Percentiles rank a stretch among this genome's conserved stretches.
Evolutionary conservation across 2,888 invertebrate species (phyloP).

Genomic region (Pedicia rivosa): DNA sequence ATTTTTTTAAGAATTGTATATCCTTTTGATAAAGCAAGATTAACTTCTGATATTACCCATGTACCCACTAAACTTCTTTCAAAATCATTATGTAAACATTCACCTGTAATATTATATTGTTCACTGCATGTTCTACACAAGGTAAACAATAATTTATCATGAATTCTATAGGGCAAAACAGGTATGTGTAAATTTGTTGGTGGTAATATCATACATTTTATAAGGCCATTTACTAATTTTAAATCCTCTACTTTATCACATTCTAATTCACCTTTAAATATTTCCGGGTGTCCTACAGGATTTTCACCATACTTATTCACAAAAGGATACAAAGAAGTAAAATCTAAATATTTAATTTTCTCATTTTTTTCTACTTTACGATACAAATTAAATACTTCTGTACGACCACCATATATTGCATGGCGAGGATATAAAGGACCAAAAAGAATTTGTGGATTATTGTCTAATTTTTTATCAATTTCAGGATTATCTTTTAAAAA

Average conservation of each 20-base stretch:
- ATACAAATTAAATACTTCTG: too few relatives aligned
- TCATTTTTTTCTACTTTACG: too few relatives aligned
- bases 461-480: background rate
- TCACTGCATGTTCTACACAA: slow-evolving; percentile 14
- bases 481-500: too few relatives aligned
- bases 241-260: too few relatives aligned
- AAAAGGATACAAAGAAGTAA: slow-evolving; percentile 4
- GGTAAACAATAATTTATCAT: slow-evolving; percentile 16
- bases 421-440: slow-evolving; percentile 2
- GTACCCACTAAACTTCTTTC: slow-evolving; percentile 16
- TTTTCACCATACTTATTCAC: too few relatives aligned
- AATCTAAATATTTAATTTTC: slow-evolving; percentile 4
- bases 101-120: background rate
- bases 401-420: too few relatives aligned
- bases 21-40: slow-evolving; percentile 16
- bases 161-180: slow-evolving; percentile 16
- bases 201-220: too few relatives aligned
- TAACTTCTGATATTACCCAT: slow-evolving; percentile 19
- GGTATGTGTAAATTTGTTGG: too few relatives aligned
- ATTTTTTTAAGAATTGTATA: slow-evolving; percentile 15
- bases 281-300: background rate
- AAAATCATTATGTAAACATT: slow-evolving; percentile 14
- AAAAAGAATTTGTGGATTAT: background rate
- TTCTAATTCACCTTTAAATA: too few relatives aligned
- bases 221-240: too few relatives aligned